These are phyloP conservation scores for Eucera pruinosa DNA, from an alignment of 2,888 invertebrate genomes.

Conservation along the genomic window DNA sequence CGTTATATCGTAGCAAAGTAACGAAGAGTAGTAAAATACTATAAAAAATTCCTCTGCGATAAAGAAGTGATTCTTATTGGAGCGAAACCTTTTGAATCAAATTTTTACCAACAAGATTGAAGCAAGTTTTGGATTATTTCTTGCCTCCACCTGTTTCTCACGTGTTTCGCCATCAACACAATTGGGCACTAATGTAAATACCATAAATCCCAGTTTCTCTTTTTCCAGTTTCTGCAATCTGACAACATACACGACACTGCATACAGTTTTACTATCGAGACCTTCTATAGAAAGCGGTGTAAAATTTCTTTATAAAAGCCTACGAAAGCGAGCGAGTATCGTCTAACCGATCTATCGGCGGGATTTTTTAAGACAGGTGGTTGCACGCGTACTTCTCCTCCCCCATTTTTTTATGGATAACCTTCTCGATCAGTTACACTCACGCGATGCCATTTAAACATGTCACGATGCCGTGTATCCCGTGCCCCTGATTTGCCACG, in stretches of 20 bases:
- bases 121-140: too few relatives aligned
- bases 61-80: too few relatives aligned
- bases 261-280: background rate
- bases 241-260: background rate
- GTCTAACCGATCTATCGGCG: conserved; percentile 19
- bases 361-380: conserved; percentile 14
- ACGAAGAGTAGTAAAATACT: too few relatives aligned
- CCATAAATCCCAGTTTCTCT: background rate
- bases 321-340: conserved; percentile 1
- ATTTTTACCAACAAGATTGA: too few relatives aligned
- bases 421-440: conserved; percentile 38
- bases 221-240: background rate
- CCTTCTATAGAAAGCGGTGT: background rate
- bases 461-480: conserved; percentile 12
- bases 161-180: background rate
- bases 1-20: too few relatives aligned
- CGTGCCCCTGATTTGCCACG: conserved; percentile 29
- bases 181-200: background rate
- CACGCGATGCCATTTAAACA: conserved; percentile 48
- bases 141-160: too few relatives aligned
- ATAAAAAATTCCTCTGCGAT: too few relatives aligned
- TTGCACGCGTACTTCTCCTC: background rate
- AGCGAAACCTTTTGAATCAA: too few relatives aligned
- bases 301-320: background rate
- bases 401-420: background rate